phyloP scores from a whole-genome alignment of 1,140 invertebrate species.

The Pollicipes pollicipes region DNA sequence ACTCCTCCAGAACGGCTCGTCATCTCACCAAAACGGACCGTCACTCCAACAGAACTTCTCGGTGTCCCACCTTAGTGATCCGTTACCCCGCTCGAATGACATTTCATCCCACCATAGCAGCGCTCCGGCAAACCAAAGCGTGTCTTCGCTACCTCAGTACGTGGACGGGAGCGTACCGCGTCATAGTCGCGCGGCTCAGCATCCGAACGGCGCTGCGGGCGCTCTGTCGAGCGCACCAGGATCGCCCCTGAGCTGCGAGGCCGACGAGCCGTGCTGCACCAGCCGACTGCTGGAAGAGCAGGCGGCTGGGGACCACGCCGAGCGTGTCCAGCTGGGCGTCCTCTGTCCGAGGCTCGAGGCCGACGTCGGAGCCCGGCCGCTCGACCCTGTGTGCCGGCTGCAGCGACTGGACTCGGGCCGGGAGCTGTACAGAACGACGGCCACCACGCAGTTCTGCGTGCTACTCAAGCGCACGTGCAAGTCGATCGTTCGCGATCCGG shows the following conservation, averaged over 20 bases:
- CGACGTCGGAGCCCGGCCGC: not conserved
- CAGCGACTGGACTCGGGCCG: conserved; percentile 29
- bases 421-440: conserved; percentile 58
- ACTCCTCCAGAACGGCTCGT: not conserved
- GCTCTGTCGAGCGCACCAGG: no score
- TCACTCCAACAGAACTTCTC: no score
- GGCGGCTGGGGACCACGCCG: no score
- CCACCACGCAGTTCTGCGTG: conserved; percentile 75
- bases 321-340: not conserved
- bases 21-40: not conserved
- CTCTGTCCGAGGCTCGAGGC: not conserved
- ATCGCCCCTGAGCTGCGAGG: not conserved
- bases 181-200: no score
- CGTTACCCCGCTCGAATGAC: not conserved
- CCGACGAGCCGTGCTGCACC: not conserved
- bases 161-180: no score
- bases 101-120: not conserved
- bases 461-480: conserved; percentile 69
- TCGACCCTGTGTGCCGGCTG: no score
- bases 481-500: conserved; percentile 67
- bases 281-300: not conserved
- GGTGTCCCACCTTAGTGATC: not conserved
- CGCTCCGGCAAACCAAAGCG: not conserved
- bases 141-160: not conserved
- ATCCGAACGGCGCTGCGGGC: not conserved